phyloP scores from a whole-genome alignment of 2,888 invertebrate genomes.

The Phortica magna region DNA sequence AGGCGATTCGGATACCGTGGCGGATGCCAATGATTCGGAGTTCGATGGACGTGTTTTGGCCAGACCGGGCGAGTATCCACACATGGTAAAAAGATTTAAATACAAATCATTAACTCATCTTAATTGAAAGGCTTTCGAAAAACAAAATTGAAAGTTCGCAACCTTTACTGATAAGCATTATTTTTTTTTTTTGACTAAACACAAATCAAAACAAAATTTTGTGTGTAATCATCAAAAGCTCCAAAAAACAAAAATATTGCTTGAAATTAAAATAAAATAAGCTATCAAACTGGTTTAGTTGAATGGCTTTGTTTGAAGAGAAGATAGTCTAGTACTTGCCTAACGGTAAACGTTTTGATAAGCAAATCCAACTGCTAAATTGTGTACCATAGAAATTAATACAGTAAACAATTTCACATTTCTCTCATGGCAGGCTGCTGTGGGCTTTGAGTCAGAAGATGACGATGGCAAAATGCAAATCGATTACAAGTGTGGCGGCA shows the following conservation, averaged over 20 bases:
- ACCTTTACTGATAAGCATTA: background rate
- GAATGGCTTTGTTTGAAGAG: background rate
- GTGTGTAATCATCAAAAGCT: background rate
- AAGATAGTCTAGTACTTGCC: too few relatives aligned
- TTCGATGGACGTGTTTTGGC: conserved; percentile 74
- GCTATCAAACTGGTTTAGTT: background rate
- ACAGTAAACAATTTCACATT: too few relatives aligned
- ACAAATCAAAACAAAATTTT: background rate
- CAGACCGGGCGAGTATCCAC: conserved; percentile 75
- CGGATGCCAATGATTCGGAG: conserved; percentile 66
- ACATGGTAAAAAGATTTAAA: conserved; percentile 67
- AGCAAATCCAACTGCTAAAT: too few relatives aligned
- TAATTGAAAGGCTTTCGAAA: background rate
- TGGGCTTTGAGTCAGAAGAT: conserved; percentile 56
- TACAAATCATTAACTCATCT: background rate
- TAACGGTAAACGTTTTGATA: too few relatives aligned
- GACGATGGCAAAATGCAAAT: conserved; percentile 44
- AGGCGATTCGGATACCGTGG: conserved; percentile 61
- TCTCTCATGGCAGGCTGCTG: conserved; percentile 58
- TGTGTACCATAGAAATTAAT: too few relatives aligned
- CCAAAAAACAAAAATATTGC: background rate
- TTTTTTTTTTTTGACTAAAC: conserved; percentile 2
- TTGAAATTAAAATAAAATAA: background rate
- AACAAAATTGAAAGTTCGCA: background rate
- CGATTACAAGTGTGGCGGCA: conserved; percentile 76